These are phyloP conservation scores for Malaclemys terrapin DNA, from an alignment of 2,113 vertebrate genomes.

Conservation along the genomic window DNA sequence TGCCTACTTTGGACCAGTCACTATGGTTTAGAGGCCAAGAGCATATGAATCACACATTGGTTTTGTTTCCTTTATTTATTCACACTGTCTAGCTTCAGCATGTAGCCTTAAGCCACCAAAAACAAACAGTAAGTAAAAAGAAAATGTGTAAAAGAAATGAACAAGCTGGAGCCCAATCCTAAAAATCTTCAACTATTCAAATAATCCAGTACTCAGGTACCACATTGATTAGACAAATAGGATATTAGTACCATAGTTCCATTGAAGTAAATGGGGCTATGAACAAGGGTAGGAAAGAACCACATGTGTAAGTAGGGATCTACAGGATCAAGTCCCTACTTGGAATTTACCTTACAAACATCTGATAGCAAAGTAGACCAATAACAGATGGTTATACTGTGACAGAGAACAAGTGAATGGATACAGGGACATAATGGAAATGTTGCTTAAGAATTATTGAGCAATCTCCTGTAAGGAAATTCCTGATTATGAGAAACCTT, in stretches of 20 bases:
- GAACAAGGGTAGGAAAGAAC: background rate
- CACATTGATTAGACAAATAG: background rate
- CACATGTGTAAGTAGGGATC: background rate
- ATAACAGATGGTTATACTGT: background rate
- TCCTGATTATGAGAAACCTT: constrained; percentile 67
- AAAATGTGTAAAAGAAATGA: background rate
- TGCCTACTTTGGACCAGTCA: background rate
- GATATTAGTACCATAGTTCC: background rate
- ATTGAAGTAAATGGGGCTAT: background rate
- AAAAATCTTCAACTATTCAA: background rate
- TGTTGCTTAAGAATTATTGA: constrained; percentile 65
- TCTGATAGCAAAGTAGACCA: background rate
- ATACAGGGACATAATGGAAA: constrained; percentile 32
- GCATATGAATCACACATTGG: background rate
- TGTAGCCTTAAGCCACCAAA: background rate
- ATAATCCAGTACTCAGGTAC: background rate
- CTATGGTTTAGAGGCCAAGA: background rate
- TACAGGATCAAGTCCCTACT: background rate
- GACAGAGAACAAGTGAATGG: background rate
- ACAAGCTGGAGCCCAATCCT: background rate
- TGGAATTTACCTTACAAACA: background rate
- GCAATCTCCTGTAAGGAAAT: constrained; percentile 68
- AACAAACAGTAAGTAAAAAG: background rate
- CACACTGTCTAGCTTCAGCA: background rate
- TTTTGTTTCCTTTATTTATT: constrained; percentile 6